Conservation (phyloP, 2,888 invertebrate species). For the Temnothorax rugatulus region DNA sequence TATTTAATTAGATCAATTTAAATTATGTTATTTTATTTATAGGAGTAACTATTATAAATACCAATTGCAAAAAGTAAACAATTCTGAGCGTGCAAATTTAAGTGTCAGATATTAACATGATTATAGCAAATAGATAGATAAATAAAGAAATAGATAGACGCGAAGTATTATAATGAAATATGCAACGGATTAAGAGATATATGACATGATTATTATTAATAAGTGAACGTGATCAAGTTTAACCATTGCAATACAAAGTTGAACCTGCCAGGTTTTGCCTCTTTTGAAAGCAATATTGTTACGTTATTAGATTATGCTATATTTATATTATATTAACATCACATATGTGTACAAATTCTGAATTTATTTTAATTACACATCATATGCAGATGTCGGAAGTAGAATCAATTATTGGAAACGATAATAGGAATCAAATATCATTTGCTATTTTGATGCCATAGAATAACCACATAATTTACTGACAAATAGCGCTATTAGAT, state of each 20-base stretch:
- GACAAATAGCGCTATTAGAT: not conserved
- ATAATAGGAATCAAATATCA: constrained; percentile 34
- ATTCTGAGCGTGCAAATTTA: not conserved
- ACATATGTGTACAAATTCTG: not conserved
- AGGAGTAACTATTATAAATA: not conserved
- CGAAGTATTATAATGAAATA: not conserved
- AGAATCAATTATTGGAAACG: not conserved
- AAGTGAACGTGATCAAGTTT: not conserved
- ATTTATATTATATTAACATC: not conserved
- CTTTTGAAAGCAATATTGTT: not conserved
- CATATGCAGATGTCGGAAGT: not conserved
- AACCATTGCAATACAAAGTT: not conserved
- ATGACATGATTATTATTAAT: constrained; percentile 2
- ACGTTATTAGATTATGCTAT: not conserved
- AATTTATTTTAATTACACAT: constrained; percentile 42
- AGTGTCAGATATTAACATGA: not conserved
- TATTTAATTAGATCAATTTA: not conserved
- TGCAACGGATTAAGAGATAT: not conserved
- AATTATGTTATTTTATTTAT: not conserved
- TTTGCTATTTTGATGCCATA: not conserved
- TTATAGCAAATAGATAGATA: not conserved
- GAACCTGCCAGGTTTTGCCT: not conserved
- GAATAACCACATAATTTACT: constrained; percentile 1
- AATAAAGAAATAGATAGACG: not conserved
- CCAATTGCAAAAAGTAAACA: not conserved